Percentiles rank a stretch among this genome's conserved stretches.
These are phyloP conservation scores for Deroplatys truncata DNA, from an alignment of 2,888 invertebrate genomes.

Conservation along the genomic window DNA sequence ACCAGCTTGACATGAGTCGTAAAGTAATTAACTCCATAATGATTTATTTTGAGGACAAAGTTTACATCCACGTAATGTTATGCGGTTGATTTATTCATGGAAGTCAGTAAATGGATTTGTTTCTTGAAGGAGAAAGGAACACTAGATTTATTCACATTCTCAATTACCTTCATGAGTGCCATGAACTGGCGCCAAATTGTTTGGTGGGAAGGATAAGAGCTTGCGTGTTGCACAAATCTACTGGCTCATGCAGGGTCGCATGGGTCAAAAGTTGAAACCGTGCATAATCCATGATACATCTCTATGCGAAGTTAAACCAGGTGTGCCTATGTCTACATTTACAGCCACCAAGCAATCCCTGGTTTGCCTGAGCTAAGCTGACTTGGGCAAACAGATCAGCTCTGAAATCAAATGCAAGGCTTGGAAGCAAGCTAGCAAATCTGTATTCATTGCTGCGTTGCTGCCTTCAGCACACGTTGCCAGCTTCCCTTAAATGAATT, in stretches of 20 bases:
- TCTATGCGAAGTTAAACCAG: background rate
- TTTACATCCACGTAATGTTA: background rate
- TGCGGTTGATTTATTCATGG: background rate
- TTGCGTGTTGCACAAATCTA: background rate
- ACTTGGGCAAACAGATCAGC: background rate
- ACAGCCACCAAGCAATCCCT: background rate
- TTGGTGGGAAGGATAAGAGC: background rate
- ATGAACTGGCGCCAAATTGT: background rate
- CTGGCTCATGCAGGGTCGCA: background rate
- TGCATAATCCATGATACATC: background rate
- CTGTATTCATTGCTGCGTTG: background rate
- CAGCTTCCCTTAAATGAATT: background rate
- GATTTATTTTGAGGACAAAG: background rate
- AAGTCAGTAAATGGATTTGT: background rate
- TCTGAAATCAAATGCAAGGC: background rate
- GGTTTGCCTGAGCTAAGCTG: background rate
- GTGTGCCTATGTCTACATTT: background rate
- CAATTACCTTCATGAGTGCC: background rate
- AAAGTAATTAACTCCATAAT: background rate
- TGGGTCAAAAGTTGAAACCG: background rate
- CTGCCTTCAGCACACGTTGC: background rate
- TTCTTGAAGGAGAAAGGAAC: background rate
- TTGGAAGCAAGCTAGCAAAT: background rate
- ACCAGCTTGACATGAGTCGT: background rate
- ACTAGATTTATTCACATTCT: background rate